phyloP scores from a whole-genome alignment of 2,113 vertebrate species.

The Ariopsis seemanni region DNA sequence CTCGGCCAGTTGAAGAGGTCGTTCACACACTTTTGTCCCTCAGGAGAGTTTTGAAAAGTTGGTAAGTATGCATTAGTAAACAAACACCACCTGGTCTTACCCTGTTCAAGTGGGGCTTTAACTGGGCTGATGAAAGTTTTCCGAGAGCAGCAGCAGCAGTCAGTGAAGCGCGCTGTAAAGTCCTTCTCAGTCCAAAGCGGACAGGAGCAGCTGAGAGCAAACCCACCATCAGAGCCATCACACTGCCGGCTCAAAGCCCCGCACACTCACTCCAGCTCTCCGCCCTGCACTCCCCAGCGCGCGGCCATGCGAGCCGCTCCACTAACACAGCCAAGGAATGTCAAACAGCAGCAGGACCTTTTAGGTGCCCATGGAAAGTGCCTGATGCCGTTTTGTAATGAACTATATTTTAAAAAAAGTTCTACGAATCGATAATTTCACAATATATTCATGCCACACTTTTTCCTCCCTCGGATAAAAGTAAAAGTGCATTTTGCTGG shows the following conservation, averaged over 20 bases:
- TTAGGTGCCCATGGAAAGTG: background rate
- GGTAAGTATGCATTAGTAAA: too few species aligned
- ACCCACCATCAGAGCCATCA: conserved; percentile 66
- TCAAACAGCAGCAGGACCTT: background rate
- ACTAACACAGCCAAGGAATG: background rate
- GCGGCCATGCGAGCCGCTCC: background rate
- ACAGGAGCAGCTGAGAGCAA: conserved; percentile 63
- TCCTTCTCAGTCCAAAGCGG: conserved; percentile 51
- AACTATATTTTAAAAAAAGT: background rate
- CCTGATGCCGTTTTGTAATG: background rate
- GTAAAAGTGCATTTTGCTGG: background rate
- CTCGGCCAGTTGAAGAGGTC: too few species aligned
- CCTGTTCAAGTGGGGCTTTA: background rate
- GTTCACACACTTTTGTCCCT: too few species aligned
- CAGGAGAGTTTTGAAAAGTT: too few species aligned
- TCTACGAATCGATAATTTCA: too few species aligned
- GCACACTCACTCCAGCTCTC: background rate
- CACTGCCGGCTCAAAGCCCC: conserved; percentile 11
- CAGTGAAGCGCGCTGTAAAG: conserved; percentile 50
- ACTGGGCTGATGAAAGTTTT: background rate
- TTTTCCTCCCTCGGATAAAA: background rate
- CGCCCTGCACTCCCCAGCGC: background rate
- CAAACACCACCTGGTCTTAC: conserved; percentile 40
- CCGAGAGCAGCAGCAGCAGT: conserved; percentile 21
- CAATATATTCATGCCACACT: too few species aligned